Evolutionary conservation across 2,888 invertebrate genomes (phyloP).

Genomic region (Drosophila formosana): DNA sequence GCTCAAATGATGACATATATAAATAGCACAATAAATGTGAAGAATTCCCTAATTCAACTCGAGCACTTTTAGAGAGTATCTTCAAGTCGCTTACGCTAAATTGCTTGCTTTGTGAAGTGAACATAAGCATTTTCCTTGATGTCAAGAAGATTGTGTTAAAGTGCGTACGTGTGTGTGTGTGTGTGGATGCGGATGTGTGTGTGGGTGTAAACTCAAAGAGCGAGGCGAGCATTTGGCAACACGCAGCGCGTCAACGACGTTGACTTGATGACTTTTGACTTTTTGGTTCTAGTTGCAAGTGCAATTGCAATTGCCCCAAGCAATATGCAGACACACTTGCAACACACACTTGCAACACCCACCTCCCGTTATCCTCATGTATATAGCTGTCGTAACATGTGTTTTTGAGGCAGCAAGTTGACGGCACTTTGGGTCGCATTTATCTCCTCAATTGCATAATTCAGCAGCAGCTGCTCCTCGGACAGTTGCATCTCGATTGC

Average conservation of each 20-base stretch:
- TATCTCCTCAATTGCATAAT: constrained; percentile 49
- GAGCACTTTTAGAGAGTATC: constrained; percentile 13
- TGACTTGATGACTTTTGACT: constrained; percentile 57
- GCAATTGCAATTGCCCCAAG: constrained; percentile 53
- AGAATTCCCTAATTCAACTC: not conserved
- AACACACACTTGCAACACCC: constrained; percentile 10
- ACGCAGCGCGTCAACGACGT: constrained; percentile 37
- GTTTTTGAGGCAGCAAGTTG: constrained; percentile 26
- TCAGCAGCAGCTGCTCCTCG: constrained; percentile 34
- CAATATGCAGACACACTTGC: constrained; percentile 31
- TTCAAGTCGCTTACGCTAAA: not conserved
- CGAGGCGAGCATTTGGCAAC: constrained; percentile 33
- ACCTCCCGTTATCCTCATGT: not conserved
- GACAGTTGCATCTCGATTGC: constrained; percentile 18
- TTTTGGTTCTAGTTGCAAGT: constrained; percentile 47
- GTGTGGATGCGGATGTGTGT: not conserved
- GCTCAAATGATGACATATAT: not conserved
- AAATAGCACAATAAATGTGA: not conserved
- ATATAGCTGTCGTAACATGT: constrained; percentile 36
- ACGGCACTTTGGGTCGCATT: constrained; percentile 32
- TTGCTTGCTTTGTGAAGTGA: constrained; percentile 28
- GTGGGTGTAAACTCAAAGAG: constrained; percentile 24
- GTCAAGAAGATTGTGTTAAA: constrained; percentile 25
- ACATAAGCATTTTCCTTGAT: constrained; percentile 51
- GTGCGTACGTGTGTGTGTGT: constrained; percentile 6